Base-by-base conservation (phyloP, 2,113 vertebrate species). In the Pungitius pungitius region DNA sequence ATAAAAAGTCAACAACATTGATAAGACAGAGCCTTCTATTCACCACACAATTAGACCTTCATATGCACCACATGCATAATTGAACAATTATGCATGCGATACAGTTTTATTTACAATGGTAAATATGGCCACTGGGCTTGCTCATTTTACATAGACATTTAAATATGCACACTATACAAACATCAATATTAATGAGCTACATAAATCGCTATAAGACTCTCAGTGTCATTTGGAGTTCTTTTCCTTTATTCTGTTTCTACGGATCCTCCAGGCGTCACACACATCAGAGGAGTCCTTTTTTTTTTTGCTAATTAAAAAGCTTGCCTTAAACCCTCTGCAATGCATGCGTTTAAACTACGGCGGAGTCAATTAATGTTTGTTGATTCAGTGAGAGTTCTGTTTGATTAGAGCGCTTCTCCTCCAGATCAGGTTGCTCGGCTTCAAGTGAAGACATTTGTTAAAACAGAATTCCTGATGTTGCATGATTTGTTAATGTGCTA, bases 241-340 rank as follows among this genome's bases (percentile, higher is more conserved):
- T 33, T n/a, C 62, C 43, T 65, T 65, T 49, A 79, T 85, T 77
- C 65, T 71, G 71, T 83, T 89, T 77, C 67, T 67, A 42, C 75
- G n/a, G 59, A 58, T 84, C 77, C 92, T 91, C 68, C 62, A 75
- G 90, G 92, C 89, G 1, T 73, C 76, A 37, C 71, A 81, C 81
- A 83, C 83, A 85, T 82, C 77, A 87, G 83, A 87, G 77, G 62
- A 85, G 87, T 45, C 77, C 62, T 69, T 82, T 84, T 69, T 81
- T 84, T 77, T 69, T 81, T 84, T 77, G 80, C 82, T 86, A 90
- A 92, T 92, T 93, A 87, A 89, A 54, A 85, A 85, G 27, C 81
- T 71, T 51, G 78, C 83, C 82, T 85, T 78, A 84, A 84, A 85
- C 89, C 73, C 77, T 77, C 55, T 76, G n/a, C 84, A 90, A 90